Percentiles rank a stretch among this genome's conserved stretches.
phyloP scores from a whole-genome alignment of 2,113 vertebrate genomes.

The Scytalopus superciliaris region DNA sequence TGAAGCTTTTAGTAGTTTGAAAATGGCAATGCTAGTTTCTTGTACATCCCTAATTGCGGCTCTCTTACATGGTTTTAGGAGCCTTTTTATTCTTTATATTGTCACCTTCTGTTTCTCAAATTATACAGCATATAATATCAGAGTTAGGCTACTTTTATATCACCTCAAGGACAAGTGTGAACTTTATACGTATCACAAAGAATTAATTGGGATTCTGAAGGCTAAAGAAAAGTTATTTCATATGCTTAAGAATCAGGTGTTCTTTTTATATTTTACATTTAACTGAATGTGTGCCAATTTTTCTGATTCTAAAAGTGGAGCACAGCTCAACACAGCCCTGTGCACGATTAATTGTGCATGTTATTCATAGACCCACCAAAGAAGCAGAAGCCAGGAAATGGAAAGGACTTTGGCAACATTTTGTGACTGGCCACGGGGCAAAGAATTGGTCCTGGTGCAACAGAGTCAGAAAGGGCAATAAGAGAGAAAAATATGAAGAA shows the following conservation, averaged over 20 bases:
- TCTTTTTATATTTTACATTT: neutral
- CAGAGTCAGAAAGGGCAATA: neutral
- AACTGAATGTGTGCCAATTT: neutral
- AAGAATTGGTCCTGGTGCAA: neutral
- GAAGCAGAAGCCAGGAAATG: neutral
- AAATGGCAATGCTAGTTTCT: neutral
- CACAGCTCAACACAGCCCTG: neutral
- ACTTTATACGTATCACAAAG: neutral
- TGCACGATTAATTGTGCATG: neutral
- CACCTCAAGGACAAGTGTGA: neutral
- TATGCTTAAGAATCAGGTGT: neutral
- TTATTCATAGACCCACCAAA: neutral
- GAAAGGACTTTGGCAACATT: neutral
- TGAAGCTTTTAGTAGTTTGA: neutral
- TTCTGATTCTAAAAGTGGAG: neutral
- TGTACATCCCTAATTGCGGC: neutral
- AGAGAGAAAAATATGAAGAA: neutral
- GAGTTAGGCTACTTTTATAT: neutral
- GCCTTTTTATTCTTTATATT: neutral
- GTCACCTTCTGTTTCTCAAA: slow-evolving; percentile 16
- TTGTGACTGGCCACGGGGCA: neutral
- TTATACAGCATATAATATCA: neutral
- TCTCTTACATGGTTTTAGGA: neutral
- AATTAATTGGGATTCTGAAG: neutral
- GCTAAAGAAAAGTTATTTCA: neutral